These are phyloP conservation scores for Myrmecobius fasciatus DNA, from an alignment of 2,113 vertebrate genomes.

Conservation along the genomic window DNA sequence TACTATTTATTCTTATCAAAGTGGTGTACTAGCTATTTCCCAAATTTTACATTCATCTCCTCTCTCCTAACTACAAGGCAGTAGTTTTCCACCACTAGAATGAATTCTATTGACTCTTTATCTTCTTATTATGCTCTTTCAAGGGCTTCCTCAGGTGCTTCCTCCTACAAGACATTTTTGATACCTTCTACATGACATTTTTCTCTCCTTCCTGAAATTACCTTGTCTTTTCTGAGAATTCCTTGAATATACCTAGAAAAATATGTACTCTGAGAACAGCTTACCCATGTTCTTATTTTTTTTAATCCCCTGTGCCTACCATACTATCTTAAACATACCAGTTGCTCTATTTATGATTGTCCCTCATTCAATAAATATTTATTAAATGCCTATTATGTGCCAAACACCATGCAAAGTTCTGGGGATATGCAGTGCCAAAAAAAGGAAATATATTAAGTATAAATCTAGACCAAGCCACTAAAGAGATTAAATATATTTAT, in stretches of 20 bases:
- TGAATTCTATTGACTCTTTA: not conserved
- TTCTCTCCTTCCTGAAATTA: not conserved
- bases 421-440: too few species aligned
- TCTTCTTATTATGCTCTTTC: not conserved
- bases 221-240: not conserved
- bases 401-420: not conserved
- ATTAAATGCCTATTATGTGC: not conserved
- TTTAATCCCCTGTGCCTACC: not conserved
- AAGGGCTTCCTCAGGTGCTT: not conserved
- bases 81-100: not conserved
- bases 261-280: not conserved
- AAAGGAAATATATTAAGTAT: too few species aligned
- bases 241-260: not conserved
- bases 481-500: not conserved
- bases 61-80: not conserved
- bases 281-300: too few species aligned
- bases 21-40: not conserved
- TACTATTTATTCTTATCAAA: not conserved
- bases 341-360: too few species aligned
- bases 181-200: not conserved
- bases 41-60: not conserved
- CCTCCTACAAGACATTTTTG: not conserved
- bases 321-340: not conserved
- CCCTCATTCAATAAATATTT: not conserved
- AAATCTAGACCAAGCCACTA: too few species aligned